A percentile compares a stretch with the other conserved stretches of the same genome.
These are phyloP conservation scores for Musca domestica DNA, from an alignment of 1,140 invertebrate species.

Conservation along the genomic window DNA sequence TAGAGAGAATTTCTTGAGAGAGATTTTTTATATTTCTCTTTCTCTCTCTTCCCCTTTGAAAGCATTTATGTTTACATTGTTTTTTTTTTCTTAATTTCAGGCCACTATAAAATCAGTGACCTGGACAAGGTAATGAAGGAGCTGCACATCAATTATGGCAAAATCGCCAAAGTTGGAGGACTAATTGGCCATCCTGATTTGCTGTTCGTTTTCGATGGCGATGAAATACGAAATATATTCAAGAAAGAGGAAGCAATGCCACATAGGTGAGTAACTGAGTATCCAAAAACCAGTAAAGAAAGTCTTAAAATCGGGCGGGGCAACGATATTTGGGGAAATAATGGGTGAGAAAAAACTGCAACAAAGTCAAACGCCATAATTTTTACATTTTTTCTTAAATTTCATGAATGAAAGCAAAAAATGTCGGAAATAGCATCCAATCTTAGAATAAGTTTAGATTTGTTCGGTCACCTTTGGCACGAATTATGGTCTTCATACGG, in stretches of 20 bases:
- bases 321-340: too few relatives aligned
- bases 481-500: too few relatives aligned
- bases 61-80: neutral
- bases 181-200: slow-evolving; percentile 75
- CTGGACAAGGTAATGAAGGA: slow-evolving; percentile 71
- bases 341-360: too few relatives aligned
- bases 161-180: slow-evolving; percentile 71
- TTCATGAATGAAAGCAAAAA: too few relatives aligned
- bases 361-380: too few relatives aligned
- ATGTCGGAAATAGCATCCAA: too few relatives aligned
- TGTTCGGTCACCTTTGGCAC: too few relatives aligned
- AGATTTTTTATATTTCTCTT: too few relatives aligned
- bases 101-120: slow-evolving; percentile 70
- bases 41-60: neutral
- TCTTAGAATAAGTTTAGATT: too few relatives aligned
- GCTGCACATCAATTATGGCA: slow-evolving; percentile 65
- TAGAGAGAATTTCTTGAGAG: neutral
- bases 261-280: slow-evolving; percentile 56
- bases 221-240: slow-evolving; percentile 74
- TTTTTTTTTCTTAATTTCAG: slow-evolving; percentile 49
- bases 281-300: too few relatives aligned
- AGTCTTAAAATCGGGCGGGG: too few relatives aligned
- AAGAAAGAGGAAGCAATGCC: slow-evolving; percentile 74
- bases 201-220: slow-evolving; percentile 74
- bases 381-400: too few relatives aligned